phyloP scores from a whole-genome alignment of 2,888 invertebrate species.

The Agriopis marginaria region DNA sequence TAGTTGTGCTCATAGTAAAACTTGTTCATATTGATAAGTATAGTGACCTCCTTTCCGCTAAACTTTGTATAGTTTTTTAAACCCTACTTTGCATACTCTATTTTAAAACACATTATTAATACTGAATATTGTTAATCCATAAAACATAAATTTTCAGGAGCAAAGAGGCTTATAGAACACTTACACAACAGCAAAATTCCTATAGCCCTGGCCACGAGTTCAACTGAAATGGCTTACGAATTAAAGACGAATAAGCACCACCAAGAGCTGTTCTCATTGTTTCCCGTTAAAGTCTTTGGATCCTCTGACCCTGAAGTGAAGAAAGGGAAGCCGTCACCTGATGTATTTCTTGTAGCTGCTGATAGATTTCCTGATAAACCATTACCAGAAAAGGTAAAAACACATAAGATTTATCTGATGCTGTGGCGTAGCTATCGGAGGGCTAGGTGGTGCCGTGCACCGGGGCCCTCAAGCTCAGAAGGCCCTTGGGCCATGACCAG shows the following conservation, averaged over 20 bases:
- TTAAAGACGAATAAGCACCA: constrained; percentile 90
- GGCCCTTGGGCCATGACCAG: too few relatives aligned
- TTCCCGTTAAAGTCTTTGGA: constrained; percentile 92
- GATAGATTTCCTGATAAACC: constrained; percentile 89
- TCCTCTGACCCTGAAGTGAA: constrained; percentile 94
- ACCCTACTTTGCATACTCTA: too few relatives aligned
- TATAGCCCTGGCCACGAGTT: constrained; percentile 95
- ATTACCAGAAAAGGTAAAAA: constrained; percentile 80
- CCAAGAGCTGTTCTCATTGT: constrained; percentile 88
- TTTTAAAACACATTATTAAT: too few relatives aligned
- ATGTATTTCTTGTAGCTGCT: constrained; percentile 93
- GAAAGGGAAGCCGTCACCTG: constrained; percentile 94
- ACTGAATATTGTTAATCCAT: too few relatives aligned
- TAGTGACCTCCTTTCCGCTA: too few relatives aligned
- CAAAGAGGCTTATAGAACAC: constrained; percentile 91
- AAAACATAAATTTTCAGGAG: constrained; percentile 86
- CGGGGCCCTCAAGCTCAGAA: too few relatives aligned
- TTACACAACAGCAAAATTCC: constrained; percentile 90
- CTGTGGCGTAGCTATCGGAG: too few relatives aligned
- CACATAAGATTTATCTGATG: too few relatives aligned
- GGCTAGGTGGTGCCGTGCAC: too few relatives aligned
- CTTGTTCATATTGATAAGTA: too few relatives aligned
- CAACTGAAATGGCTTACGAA: constrained; percentile 89
- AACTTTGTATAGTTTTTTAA: too few relatives aligned
- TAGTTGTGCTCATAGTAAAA: too few relatives aligned